A percentile compares a stretch with the other conserved stretches of the same genome.
phyloP scores from a whole-genome alignment of 2,888 invertebrate species.

The Luperina nickerlii region DNA sequence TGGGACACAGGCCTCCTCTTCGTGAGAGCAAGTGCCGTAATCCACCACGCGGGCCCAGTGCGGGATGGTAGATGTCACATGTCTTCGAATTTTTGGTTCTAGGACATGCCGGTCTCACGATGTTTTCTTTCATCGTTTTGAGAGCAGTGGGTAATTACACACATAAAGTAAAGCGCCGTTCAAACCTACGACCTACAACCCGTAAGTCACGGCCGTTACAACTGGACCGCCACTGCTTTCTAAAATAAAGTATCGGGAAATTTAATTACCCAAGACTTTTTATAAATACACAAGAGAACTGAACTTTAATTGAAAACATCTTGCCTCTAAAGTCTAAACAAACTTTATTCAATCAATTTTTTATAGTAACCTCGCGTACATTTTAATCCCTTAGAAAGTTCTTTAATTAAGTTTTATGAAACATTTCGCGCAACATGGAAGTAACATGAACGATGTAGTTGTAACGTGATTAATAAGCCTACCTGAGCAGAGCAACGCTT shows the following conservation, averaged over 20 bases:
- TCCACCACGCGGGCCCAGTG: background rate
- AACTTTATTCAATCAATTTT: background rate
- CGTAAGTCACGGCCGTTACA: background rate
- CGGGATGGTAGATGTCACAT: background rate
- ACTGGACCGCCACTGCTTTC: background rate
- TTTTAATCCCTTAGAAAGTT: slow-evolving; percentile 1
- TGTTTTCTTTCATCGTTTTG: background rate
- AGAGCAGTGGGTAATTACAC: background rate
- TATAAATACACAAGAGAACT: background rate
- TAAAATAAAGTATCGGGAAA: background rate
- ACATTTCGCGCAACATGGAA: background rate
- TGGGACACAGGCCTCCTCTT: no score
- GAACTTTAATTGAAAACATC: slow-evolving; percentile 26
- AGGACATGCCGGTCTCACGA: background rate
- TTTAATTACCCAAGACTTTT: background rate
- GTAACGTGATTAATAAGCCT: slow-evolving; percentile 29
- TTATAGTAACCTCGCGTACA: slow-evolving; percentile 1
- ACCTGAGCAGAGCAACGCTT: slow-evolving; percentile 28
- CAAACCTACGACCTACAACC: background rate
- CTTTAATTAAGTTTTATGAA: slow-evolving; percentile 16
- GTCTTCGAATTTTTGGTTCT: background rate
- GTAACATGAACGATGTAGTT: slow-evolving; percentile 25
- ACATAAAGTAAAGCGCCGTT: background rate
- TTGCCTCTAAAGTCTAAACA: background rate
- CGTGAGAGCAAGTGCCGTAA: no score